phyloP scores from a whole-genome alignment of 2,113 vertebrate species.

The Larimichthys polyactis region DNA sequence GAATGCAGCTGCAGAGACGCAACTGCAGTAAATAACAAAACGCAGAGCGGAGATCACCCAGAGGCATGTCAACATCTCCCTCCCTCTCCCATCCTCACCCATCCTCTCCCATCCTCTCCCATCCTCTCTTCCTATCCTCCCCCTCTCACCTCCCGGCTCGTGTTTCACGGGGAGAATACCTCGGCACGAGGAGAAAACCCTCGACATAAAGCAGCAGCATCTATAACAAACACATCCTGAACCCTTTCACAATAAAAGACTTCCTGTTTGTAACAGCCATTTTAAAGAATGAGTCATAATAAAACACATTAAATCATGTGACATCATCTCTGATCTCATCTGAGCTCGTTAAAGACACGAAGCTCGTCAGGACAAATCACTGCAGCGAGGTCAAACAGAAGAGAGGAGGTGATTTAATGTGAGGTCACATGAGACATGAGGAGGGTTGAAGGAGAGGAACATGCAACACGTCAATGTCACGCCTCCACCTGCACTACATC shows the following conservation, averaged over 20 bases:
- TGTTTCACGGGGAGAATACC: slow-evolving; percentile 58
- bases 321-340: slow-evolving; percentile 26
- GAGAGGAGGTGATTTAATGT: no score
- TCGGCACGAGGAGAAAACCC: slow-evolving; percentile 41
- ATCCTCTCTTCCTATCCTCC: background rate
- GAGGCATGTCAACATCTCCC: slow-evolving; percentile 42
- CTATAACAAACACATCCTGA: slow-evolving; percentile 41
- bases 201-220: slow-evolving; percentile 56
- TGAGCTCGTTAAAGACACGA: no score
- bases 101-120: background rate
- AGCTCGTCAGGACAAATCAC: no score
- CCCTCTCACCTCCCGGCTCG: slow-evolving; percentile 16
- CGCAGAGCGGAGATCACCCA: slow-evolving; percentile 5
- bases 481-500: slow-evolving; percentile 46
- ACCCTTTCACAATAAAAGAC: slow-evolving; percentile 25
- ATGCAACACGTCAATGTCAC: slow-evolving; percentile 40
- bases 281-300: slow-evolving; percentile 51
- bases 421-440: no score
- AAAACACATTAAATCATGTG: slow-evolving; percentile 29
- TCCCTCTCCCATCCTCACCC: background rate
- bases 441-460: no score
- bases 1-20: slow-evolving; percentile 4
- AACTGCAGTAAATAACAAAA: slow-evolving; percentile 30
- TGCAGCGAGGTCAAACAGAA: no score
- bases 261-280: slow-evolving; percentile 20